phyloP scores from a whole-genome alignment of 2,888 invertebrate species.

The Sturmia bella region DNA sequence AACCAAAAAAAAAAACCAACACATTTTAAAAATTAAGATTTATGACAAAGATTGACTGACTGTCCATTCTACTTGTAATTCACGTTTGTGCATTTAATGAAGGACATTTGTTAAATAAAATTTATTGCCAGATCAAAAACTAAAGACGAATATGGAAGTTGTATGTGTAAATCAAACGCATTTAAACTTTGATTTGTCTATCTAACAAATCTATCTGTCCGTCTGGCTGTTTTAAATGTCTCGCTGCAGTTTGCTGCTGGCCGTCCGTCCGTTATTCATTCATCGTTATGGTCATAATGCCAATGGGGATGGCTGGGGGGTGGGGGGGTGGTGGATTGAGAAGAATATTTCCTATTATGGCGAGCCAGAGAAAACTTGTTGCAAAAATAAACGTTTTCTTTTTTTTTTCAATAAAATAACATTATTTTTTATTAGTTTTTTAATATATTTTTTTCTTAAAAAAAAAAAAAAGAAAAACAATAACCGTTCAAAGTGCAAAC shows the following conservation, averaged over 20 bases:
- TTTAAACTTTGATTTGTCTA: slow-evolving; percentile 52
- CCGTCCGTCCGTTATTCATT: slow-evolving; percentile 12
- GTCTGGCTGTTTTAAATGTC: slow-evolving; percentile 9
- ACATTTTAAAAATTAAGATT: slow-evolving; percentile 27
- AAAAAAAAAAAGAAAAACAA: background rate
- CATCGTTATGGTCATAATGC: slow-evolving; percentile 54
- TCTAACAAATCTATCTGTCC: slow-evolving; percentile 15
- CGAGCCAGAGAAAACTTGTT: slow-evolving; percentile 67
- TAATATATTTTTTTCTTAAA: slow-evolving; percentile 45
- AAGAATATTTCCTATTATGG: slow-evolving; percentile 70
- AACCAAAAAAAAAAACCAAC: too few species aligned
- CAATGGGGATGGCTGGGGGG: background rate
- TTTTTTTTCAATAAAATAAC: slow-evolving; percentile 47
- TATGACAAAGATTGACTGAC: slow-evolving; percentile 53
- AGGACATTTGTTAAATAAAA: slow-evolving; percentile 60
- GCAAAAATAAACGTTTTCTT: slow-evolving; percentile 58
- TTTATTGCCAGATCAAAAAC: slow-evolving; percentile 52
- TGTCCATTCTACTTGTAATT: slow-evolving; percentile 34
- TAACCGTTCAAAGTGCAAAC: slow-evolving; percentile 52
- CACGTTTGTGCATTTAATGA: slow-evolving; percentile 38
- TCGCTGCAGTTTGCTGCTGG: background rate
- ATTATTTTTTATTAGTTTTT: slow-evolving; percentile 50
- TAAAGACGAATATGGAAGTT: slow-evolving; percentile 40
- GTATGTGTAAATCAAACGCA: slow-evolving; percentile 37
- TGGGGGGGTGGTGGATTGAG: slow-evolving; percentile 17